A percentile compares a stretch with the other conserved stretches of the same genome.
Conservation (phyloP, 2,797 vertebrate genomes). For the Sebastes hopkinsi region DNA sequence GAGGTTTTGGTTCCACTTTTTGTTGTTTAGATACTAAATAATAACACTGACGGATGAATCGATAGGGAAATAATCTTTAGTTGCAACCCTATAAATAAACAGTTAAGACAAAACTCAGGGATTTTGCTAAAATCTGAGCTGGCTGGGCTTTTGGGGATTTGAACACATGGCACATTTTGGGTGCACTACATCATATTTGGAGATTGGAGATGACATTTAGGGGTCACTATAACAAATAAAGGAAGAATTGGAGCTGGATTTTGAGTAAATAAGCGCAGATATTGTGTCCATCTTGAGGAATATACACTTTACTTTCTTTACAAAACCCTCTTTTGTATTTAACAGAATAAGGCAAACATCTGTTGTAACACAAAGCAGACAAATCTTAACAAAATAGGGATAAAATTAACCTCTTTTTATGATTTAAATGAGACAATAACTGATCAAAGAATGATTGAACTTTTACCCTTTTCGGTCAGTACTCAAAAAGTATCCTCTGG, state of each 20-base stretch:
- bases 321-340: not conserved
- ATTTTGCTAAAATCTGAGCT: not conserved
- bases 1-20: conserved; percentile 31
- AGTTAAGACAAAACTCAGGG: rapidly evolving
- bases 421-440: not conserved
- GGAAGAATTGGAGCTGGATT: not conserved
- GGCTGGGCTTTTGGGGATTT: not conserved
- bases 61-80: not conserved
- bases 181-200: not conserved
- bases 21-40: not conserved
- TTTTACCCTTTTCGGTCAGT: not conserved
- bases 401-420: not conserved
- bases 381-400: not conserved
- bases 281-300: not conserved
- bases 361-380: not conserved
- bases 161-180: not conserved
- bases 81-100: not conserved
- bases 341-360: not conserved
- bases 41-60: not conserved
- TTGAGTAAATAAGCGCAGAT: too few species aligned
- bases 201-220: not conserved
- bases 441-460: not conserved
- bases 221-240: not conserved
- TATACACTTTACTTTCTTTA: not conserved
- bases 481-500: not conserved